Percentiles rank a stretch among this genome's conserved stretches.
phyloP scores from a whole-genome alignment of 2,113 vertebrate species.

The Mastomys coucha region DNA sequence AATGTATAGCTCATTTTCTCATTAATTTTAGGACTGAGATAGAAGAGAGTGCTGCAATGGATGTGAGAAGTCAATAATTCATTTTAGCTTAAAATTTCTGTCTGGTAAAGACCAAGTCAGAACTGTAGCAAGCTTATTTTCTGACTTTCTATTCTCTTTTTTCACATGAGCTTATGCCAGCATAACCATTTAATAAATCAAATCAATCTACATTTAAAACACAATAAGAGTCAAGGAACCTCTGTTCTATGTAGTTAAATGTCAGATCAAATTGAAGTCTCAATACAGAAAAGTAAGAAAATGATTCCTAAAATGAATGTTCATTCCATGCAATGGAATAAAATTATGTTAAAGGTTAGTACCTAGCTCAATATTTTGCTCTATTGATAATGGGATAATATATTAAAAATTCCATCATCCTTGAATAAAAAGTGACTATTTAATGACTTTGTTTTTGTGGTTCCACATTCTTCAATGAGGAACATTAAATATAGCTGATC shows the following conservation, averaged over 20 bases:
- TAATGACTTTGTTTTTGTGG: slow-evolving; percentile 61
- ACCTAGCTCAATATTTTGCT: slow-evolving; percentile 41
- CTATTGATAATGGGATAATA: background rate
- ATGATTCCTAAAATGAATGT: slow-evolving; percentile 51
- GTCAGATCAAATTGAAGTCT: slow-evolving; percentile 6
- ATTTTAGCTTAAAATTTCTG: slow-evolving; percentile 4
- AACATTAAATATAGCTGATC: slow-evolving; percentile 49
- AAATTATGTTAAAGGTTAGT: slow-evolving; percentile 17
- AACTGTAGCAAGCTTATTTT: background rate
- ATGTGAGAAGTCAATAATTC: background rate
- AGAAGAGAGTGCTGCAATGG: background rate
- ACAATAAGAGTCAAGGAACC: background rate
- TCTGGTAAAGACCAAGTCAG: background rate
- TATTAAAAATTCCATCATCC: slow-evolving; percentile 59
- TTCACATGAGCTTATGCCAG: background rate
- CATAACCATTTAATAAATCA: background rate
- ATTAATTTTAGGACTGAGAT: background rate
- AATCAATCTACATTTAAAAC: background rate
- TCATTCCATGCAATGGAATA: background rate
- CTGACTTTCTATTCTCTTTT: background rate
- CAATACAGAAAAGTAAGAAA: background rate
- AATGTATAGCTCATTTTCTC: background rate
- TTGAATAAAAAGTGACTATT: background rate
- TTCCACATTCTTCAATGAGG: slow-evolving; percentile 12
- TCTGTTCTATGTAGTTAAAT: background rate